These are phyloP conservation scores for Jaculus jaculus DNA, from an alignment of 2,113 vertebrate species.

Conservation along the genomic window DNA sequence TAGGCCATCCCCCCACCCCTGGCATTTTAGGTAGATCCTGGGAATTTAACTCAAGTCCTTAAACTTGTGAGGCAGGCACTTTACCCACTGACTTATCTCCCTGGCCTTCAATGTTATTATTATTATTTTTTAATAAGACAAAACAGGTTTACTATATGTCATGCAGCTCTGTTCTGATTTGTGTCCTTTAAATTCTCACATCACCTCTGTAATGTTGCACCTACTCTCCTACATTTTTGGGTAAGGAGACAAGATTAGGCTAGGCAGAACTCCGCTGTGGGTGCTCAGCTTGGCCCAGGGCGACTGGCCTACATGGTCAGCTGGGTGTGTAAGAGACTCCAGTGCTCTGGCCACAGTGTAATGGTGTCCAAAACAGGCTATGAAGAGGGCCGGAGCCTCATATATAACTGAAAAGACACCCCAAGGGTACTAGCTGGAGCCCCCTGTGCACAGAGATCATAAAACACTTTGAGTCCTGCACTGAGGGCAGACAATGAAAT, in stretches of 20 bases:
- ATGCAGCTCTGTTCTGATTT: fast-evolving
- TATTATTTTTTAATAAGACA: not conserved
- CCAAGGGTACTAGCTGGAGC: not conserved
- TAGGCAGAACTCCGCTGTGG: not conserved
- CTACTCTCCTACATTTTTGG: not conserved
- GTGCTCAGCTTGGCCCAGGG: not conserved
- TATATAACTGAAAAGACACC: not conserved
- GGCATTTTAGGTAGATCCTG: too few species aligned
- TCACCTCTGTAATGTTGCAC: not conserved
- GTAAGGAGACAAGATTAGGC: not conserved
- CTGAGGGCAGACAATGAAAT: slow-evolving; percentile 40
- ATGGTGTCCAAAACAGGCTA: too few species aligned
- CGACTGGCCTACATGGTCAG: too few species aligned
- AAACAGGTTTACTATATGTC: fast-evolving
- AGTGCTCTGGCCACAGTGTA: fast-evolving
- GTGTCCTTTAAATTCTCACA: not conserved
- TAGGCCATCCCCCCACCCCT: too few species aligned
- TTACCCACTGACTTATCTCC: too few species aligned
- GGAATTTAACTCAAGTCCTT: too few species aligned
- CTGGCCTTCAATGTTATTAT: too few species aligned
- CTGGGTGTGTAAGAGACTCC: fast-evolving
- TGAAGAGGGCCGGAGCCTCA: not conserved
- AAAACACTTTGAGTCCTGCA: slow-evolving; percentile 26
- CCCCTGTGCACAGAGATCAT: not conserved
- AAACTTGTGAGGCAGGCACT: too few species aligned